Base-by-base conservation (phyloP, 2,888 invertebrate species). In the Tinea semifulvella region DNA sequence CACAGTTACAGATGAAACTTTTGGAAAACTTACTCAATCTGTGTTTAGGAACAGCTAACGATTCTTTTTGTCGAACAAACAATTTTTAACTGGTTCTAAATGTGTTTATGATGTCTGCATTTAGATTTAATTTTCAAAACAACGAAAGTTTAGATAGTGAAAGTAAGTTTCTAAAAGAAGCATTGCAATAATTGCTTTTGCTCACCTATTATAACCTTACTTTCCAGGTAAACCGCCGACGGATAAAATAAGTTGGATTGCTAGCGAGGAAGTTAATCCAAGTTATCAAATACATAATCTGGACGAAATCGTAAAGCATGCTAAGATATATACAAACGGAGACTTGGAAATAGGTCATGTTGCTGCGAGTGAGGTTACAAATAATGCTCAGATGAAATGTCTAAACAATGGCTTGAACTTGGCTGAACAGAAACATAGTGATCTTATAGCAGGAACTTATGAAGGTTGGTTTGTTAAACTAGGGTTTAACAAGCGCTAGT, bases 361-460 rank as follows among this genome's bases (percentile, higher is more conserved):
- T 8, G 56, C 62, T 6, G 51, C 64, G n/a, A 65, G 59, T 26
- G 69, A 76, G 49, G 68, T 71, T 35, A 48, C 79, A 10, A 48
- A 45, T 49, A 56, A 17, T 55, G 69, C 56, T 44, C 60, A 61
- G 45, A 61, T 72, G 36, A 61, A 63, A 48, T 63, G 60, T 46
- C 53, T 63, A 42, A 66, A 60, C 46, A 74, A 68, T 53, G 74
- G 81, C 3, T 53, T 83, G 17, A 70, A 80, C 56, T 46, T 64
- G 27, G 85, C 88, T 16, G 88, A 90, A 55, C 71, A 83, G 39
- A 80, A 79, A 49, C 87, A 90, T 56, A 89, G 91, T 7, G 94
- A 94, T 73, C 75, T 93, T 43, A 64, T 92, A 45, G 80, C 88
- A 28, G 89, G 89, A 6, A 83, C 87, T 57, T 94, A 94, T 80